Evolutionary conservation across 2,888 invertebrate genomes (phyloP), one percentile per base, ranked within the genome.

Genomic region (Cheilosia impressa): DNA sequence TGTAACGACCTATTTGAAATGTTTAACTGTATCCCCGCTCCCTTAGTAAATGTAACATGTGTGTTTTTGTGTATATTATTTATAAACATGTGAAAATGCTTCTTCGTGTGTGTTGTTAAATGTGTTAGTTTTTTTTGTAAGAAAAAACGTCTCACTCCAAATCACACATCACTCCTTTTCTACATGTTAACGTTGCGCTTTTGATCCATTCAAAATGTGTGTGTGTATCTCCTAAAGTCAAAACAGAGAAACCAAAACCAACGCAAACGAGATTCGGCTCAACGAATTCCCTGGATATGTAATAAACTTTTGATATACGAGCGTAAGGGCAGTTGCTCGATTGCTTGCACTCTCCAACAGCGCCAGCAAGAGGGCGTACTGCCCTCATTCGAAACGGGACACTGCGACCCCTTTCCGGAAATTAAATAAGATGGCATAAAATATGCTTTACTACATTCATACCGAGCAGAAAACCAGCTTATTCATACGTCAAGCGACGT

Each of bases 391-490:
- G 63, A 63, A 73, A 19, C 24, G n/a, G n/a, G 55, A 68, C 27
- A 57, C 52, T 62, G 27, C 0, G 50, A 60, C 17, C n/a, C 24
- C 38, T 22, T 43, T 50, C 24, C 10, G 60, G 80, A 47, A 87
- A 84, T 88, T 88, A 75, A 50, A 38, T 60, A 90, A 91, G 91
- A 91, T 91, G 91, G 92, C 90, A 90, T 92, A 92, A 91, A 91
- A 91, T 91, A 91, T 91, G 91, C 91, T 91, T 91, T 91, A 92
- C 91, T 91, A 91, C 91, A 91, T 91, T 91, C 81, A 89, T 84
- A 71, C 87, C 82, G 89, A 90, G 89, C 90, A 91, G 91, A 90
- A 89, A 19, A 88, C 87, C 89, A 88, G 90, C 89, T 89, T 88
- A 89, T 91, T 92, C 91, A 91, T 88, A 78, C 63, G 52, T 87